A percentile compares a stretch with the other conserved stretches of the same genome.
phyloP scores from a whole-genome alignment of 2,797 vertebrate genomes.

The Sebastes iracundus region DNA sequence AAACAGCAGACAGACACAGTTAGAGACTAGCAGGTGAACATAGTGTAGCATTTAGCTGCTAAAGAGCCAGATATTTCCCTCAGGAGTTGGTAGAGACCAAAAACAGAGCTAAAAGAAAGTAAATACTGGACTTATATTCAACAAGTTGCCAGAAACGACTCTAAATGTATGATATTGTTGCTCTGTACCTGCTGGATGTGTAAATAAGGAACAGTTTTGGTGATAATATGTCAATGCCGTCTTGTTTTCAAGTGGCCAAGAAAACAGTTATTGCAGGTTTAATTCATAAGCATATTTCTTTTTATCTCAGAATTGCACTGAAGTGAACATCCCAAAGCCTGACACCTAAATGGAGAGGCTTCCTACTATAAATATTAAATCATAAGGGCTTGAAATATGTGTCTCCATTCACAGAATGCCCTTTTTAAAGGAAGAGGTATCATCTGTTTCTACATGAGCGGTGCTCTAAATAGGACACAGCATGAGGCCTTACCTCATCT shows the following conservation, averaged over 20 bases:
- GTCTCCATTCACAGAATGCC: not conserved
- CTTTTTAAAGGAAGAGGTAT: conserved; percentile 6
- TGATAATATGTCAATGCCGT: not conserved
- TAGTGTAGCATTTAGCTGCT: not conserved
- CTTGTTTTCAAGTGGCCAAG: not conserved
- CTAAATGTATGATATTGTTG: not conserved
- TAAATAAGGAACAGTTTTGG: not conserved
- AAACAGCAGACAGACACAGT: not conserved
- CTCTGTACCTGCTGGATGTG: not conserved
- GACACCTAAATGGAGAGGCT: not conserved
- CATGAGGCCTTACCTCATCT: conserved; percentile 48
- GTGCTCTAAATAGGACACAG: conserved; percentile 58
- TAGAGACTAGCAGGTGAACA: not conserved
- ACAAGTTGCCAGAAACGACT: too few species aligned
- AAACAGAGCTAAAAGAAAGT: not conserved
- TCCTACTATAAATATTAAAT: not conserved
- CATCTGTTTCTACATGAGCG: conserved; percentile 13
- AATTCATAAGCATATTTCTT: not conserved
- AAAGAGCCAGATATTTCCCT: not conserved
- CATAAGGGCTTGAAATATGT: not conserved
- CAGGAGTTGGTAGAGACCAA: not conserved
- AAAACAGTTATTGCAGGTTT: not conserved
- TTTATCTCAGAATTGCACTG: not conserved
- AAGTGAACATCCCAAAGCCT: not conserved
- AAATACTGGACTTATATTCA: not conserved